Evolutionary conservation across 1,140 invertebrate genomes (phyloP).

Genomic region (Drosophila mauritiana): DNA sequence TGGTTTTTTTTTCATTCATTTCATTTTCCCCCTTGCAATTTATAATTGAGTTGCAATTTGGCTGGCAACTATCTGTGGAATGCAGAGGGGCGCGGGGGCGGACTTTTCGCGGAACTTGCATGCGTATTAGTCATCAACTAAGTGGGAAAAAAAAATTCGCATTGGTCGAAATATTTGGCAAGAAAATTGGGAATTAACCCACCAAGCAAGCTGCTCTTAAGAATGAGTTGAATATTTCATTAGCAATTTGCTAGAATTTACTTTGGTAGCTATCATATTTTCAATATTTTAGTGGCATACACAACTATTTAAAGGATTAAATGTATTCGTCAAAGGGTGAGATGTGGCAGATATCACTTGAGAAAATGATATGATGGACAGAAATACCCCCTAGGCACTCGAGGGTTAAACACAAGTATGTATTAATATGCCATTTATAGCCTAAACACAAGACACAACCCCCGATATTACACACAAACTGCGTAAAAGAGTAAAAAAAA

Average conservation of each 20-base stretch:
- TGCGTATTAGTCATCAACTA: constrained; percentile 75
- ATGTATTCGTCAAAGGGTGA: not conserved
- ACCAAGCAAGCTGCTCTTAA: not conserved
- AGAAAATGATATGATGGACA: not conserved
- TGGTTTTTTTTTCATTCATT: constrained; percentile 11
- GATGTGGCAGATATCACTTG: not conserved
- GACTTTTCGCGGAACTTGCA: constrained; percentile 76
- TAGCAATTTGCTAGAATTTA: no score
- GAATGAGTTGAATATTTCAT: no score
- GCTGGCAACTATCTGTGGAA: constrained; percentile 73
- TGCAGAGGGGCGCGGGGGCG: constrained; percentile 27
- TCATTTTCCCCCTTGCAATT: constrained; percentile 65
- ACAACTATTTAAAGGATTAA: not conserved
- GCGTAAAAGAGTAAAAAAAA: constrained; percentile 29
- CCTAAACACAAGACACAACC: constrained; percentile 60
- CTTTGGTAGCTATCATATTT: no score
- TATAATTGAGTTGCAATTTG: constrained; percentile 83
- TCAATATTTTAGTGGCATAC: no score
- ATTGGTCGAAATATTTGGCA: constrained; percentile 26
- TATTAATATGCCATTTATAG: constrained; percentile 60
- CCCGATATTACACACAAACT: constrained; percentile 50
- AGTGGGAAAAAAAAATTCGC: constrained; percentile 36
- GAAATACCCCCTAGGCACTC: not conserved
- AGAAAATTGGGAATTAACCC: constrained; percentile 31
- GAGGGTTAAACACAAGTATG: constrained; percentile 60